These are phyloP conservation scores for Araneus ventricosus DNA, from an alignment of 1,140 invertebrate genomes.

Conservation along the genomic window DNA sequence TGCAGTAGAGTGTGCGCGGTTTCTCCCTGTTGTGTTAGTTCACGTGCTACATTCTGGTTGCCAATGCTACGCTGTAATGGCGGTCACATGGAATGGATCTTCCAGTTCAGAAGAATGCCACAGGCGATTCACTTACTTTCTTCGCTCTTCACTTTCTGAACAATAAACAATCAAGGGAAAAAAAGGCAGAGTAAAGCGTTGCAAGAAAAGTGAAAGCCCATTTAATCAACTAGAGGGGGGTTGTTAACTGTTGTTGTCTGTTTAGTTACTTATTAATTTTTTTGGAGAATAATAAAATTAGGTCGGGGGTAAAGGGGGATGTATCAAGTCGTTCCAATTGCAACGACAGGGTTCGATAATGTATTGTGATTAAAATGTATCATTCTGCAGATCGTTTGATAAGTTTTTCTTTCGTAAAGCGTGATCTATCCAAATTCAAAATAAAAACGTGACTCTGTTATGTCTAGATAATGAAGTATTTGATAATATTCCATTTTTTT, in stretches of 20 bases:
- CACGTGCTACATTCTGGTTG: conserved; percentile 45
- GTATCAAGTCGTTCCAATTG: background rate
- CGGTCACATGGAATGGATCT: conserved; percentile 40
- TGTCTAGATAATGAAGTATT: too few species aligned
- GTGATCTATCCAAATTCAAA: too few species aligned
- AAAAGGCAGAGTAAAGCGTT: background rate
- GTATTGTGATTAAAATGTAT: background rate
- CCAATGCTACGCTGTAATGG: conserved; percentile 53
- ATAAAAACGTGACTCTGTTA: too few species aligned
- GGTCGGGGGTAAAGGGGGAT: background rate
- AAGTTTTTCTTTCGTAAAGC: background rate
- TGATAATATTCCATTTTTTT: too few species aligned
- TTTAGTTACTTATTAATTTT: background rate
- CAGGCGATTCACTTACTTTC: conserved; percentile 12
- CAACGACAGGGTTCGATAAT: background rate
- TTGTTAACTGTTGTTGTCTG: background rate
- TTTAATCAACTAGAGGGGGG: background rate
- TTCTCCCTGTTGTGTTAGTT: conserved; percentile 25
- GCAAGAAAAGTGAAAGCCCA: conserved; percentile 39
- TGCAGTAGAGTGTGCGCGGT: background rate
- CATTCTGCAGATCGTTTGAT: background rate
- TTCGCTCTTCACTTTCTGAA: conserved; percentile 47
- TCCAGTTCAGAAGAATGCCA: background rate
- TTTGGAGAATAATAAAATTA: background rate
- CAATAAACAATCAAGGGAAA: conserved; percentile 48